Evolutionary conservation across 1,140 invertebrate genomes (phyloP), one percentile per base, ranked within the genome.

Genomic region (Drosophila lini): DNA sequence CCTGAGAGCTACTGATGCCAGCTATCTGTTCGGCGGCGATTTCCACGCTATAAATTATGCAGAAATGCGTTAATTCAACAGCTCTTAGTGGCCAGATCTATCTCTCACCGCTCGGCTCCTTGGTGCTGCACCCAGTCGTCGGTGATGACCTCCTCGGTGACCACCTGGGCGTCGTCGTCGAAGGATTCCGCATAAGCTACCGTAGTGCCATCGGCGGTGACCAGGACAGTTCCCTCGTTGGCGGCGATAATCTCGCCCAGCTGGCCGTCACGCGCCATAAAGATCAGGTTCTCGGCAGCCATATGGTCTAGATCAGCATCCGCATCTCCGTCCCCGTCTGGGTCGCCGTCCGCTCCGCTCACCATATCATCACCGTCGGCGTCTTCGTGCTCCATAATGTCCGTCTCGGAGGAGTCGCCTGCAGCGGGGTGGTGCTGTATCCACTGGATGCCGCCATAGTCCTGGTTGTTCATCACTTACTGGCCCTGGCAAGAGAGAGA

Each of bases 101-200:
- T 40, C 2, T 70, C 69, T 92, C 91, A 96, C 95, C 95, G 94
- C 91, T 96, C 95, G 58, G 95, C 95, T 6, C 95, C 95, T 48
- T 94, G 95, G 58, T 94, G 93, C 82, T 95, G 93, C 19, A 95
- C 95, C 96, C 95, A 96, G 74, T 96, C 95, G 89, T 96, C 96
- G 1, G 95, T 95, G 8, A 96, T 96, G 3, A 96, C 95, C 92
- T 96, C 96, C 80, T 96, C 96, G 3, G 95, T 95, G 13, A 96
- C 95, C 64, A 92, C 89, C 48, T 92, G 90, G 2, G 90, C 81
- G 22, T 81, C 86, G 41, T 81, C 82, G 16, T 81, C 80, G 91
- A 93, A 89, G 91, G 93, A 80, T 92, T 93, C 61, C 80, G 92
- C 42, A 92, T 93, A 78, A 89, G 93, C 57, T 93, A 93, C 70